Evolutionary conservation across 2,797 vertebrate genomes (phyloP), one percentile per base, ranked within the genome.

Genomic region (Poecilia velifera): DNA sequence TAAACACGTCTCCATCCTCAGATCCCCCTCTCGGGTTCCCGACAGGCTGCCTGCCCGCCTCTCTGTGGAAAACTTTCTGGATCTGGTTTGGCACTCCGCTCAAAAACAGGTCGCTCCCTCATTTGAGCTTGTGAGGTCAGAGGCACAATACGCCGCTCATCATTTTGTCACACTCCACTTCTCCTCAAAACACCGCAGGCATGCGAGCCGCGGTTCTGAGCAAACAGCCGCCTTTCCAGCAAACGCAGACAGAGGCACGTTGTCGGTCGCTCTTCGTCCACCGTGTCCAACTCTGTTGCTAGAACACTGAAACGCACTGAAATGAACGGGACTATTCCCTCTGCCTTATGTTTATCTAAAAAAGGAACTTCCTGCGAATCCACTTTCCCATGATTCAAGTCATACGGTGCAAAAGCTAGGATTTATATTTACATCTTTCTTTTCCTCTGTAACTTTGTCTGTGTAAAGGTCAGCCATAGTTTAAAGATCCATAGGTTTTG

Each of bases 131-230:
- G 45, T 76, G 68, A 86, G 90, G 90, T 88, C 90, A 78, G 82
- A 90, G 88, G 88, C 73, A 88, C 89, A 91, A 90, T 57, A 66
- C 49, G 5, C 13, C 43, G 43, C 78, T 75, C 72, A 76, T 81
- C 77, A 55, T 73, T 91, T 87, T 77, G 81, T 92, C 88, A 90
- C 90, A 91, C 91, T 89, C 82, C 82, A 91, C 64, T 92, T 87
- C 45, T 84, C 88, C 57, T 84, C 81, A 59, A 84, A 83, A 87
- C 87, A 80, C 49, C 59, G 49, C 66, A 0, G 64, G 83, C 80
- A 72, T 31, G 74, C 77, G 59, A 74, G 86, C 83, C 76, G 0
- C 73, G 76, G 74, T 51, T 86, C 68, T 49, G 73, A 53, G 68
- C 13, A 25, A 39, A 31, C 14, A 4, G 39, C 59, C 1, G 73